Percentiles rank a stretch among this genome's conserved stretches.
phyloP scores from a whole-genome alignment of 2,113 vertebrate species.

The Irena cyanogastra region DNA sequence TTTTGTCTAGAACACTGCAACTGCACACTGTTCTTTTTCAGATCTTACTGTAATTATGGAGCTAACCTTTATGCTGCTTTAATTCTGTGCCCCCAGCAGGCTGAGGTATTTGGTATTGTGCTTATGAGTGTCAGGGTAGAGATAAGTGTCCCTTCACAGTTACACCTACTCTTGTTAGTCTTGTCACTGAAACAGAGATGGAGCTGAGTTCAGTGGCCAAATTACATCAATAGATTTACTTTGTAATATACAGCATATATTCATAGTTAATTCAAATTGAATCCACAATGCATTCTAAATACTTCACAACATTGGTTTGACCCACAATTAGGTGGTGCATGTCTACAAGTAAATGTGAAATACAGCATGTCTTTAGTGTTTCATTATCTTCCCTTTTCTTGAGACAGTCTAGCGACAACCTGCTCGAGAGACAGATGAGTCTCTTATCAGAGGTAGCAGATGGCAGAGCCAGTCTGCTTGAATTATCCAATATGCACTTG shows the following conservation, averaged over 20 bases:
- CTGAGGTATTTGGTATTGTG: neutral
- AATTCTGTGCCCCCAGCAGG: neutral
- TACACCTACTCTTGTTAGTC: neutral
- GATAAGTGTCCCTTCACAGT: conserved; percentile 1
- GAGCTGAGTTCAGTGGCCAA: conserved; percentile 38
- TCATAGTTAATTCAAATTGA: conserved; percentile 44
- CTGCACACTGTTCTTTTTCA: neutral
- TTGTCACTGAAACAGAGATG: conserved; percentile 54
- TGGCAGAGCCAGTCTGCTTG: conserved; percentile 67
- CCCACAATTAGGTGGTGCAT: conserved; percentile 61
- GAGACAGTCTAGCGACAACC: conserved; percentile 40
- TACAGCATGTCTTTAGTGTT: conserved; percentile 36
- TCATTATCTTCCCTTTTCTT: conserved; percentile 58
- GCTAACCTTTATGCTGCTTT: neutral
- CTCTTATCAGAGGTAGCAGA: conserved; percentile 79
- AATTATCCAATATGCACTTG: conserved; percentile 63
- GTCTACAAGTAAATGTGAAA: conserved; percentile 50
- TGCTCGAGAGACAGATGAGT: conserved; percentile 71
- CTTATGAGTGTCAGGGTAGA: neutral
- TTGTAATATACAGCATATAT: conserved; percentile 8
- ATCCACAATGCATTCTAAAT: conserved; percentile 36
- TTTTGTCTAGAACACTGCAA: neutral
- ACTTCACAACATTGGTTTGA: conserved; percentile 54
- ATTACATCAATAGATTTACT: conserved; percentile 35
- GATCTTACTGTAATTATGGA: neutral